Percentiles rank a stretch among this genome's conserved stretches.
Conservation (phyloP, 2,113 vertebrate genomes). For the Oenanthe oenanthe region DNA sequence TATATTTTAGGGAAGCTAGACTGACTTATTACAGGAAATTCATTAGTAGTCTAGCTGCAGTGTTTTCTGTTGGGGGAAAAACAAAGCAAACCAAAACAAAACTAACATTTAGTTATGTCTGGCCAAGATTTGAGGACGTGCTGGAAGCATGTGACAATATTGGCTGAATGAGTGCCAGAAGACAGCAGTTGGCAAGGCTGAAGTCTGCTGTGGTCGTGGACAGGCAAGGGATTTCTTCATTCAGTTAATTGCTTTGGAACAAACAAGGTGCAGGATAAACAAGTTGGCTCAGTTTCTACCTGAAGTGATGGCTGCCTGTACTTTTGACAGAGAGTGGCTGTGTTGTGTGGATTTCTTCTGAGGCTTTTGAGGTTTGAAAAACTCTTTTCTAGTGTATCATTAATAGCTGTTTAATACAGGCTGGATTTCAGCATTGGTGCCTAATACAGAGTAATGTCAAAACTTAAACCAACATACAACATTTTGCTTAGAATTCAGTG, state of each 20-base stretch:
- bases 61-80: neutral
- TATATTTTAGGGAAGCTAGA: neutral
- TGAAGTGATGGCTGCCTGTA: neutral
- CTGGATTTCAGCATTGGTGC: neutral
- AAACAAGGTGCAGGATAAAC: neutral
- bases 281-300: neutral
- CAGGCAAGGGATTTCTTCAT: neutral
- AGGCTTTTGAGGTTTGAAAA: neutral
- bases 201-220: neutral
- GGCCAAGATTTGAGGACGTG: neutral
- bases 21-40: neutral
- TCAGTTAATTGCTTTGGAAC: slow-evolving; percentile 2
- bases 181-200: neutral
- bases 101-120: neutral
- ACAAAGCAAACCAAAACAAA: neutral
- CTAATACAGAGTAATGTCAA: neutral
- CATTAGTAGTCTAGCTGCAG: neutral
- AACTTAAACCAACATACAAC: neutral
- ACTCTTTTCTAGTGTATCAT: neutral
- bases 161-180: neutral
- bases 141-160: neutral
- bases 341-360: neutral
- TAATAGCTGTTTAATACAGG: neutral
- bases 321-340: neutral
- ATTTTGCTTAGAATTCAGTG: neutral